Base-by-base conservation (phyloP, 2,113 vertebrate species). In the Pelmatolapia mariae region DNA sequence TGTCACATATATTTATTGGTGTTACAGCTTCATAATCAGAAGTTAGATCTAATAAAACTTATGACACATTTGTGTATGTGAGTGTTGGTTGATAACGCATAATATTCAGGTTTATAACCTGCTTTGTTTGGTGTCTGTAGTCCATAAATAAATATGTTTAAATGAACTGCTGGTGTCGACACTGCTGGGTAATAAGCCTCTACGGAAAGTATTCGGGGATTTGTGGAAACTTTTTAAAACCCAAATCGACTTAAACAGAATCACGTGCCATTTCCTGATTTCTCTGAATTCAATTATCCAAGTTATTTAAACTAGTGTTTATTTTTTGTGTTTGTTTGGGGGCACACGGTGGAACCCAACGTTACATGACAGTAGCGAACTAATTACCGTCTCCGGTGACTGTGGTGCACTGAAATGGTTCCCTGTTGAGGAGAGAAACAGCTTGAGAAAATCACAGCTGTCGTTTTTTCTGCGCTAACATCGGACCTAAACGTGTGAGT, bases 381-480 rank as follows among this genome's bases (percentile, higher is more conserved):
- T 33, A 16, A 79, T 78, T 33, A 10, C 29, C 24, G 31, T 73
- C 68, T 87, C 50, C 52, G 54, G 47, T 83, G 86, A 86, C 86
- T 82, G 53, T 4, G 31, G 56, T 53, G 52, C 47, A 33, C 80
- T 57, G 87, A 90, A 82, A 88, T 83, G 80, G 87, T 68, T 88
- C 80, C 85, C 61, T n/a, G 82, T 31, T 54, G 63, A 90, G 87
- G n/a, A 53, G 68, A 91, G 68, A 26, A 63, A 10, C 82, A 80
- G 90, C 82, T 76, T 79, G 85, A 86, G 61, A 78, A 40, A 86
- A 63, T 79, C 88, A 56, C 89, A 90, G 90, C 91, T 93, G 92
- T 93, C 89, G 81, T 22, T 81, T 86, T 87, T 26, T 10, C 16
- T n/a, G 19, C 7, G 53, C 24, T 16, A 84, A 86, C 22, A 8